phyloP scores from a whole-genome alignment of 2,113 vertebrate species.

The Australoheros scitulus region DNA sequence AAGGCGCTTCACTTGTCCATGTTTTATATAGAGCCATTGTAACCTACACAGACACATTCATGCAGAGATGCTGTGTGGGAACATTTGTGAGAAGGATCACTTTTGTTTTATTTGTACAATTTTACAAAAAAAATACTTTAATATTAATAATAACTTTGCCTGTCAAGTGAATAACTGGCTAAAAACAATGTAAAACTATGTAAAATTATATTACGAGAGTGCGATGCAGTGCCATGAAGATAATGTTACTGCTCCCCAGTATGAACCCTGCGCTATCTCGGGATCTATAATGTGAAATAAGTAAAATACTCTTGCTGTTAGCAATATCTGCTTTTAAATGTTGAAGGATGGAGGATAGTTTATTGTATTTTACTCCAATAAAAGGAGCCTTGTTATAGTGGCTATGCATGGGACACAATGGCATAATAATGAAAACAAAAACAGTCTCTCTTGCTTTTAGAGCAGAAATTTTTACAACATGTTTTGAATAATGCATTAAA shows the following conservation, averaged over 20 bases:
- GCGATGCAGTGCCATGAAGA: not conserved
- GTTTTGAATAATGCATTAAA: constrained; percentile 66
- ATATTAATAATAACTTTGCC: not conserved
- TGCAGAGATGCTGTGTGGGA: not conserved
- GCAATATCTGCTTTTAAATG: constrained; percentile 5
- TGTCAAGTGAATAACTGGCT: not conserved
- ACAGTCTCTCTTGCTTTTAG: constrained; percentile 16
- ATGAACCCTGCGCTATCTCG: not conserved
- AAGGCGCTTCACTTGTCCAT: not conserved
- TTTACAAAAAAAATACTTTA: not conserved
- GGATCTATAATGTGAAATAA: constrained; percentile 4
- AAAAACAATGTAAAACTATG: too few species aligned
- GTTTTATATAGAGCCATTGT: not conserved
- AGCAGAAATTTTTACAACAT: constrained; percentile 32
- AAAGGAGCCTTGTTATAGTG: constrained; percentile 3
- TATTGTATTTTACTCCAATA: constrained; percentile 31
- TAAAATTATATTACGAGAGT: not conserved
- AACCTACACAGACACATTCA: not conserved
- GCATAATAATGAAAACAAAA: constrained; percentile 46
- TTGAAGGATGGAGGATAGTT: constrained; percentile 15
- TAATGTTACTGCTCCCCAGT: not conserved
- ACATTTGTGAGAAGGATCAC: not conserved
- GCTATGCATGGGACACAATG: constrained; percentile 10
- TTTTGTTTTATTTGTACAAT: not conserved
- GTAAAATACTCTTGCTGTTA: constrained; percentile 5